Conservation (phyloP, 1,140 invertebrate species). For the Andrena cerasifolii region DNA sequence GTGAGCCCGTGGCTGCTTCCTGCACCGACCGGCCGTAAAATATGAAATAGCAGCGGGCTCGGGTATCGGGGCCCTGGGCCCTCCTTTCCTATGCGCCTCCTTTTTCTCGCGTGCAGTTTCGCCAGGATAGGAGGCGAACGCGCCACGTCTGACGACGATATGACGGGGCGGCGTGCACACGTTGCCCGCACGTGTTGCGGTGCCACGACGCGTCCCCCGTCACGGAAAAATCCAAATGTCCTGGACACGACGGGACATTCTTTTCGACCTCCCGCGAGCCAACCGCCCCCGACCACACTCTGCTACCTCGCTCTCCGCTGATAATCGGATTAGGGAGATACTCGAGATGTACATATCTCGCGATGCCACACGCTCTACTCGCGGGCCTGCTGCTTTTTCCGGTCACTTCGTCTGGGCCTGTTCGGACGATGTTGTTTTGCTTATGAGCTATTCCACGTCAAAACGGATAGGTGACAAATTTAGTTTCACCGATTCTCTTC, state of each 20-base stretch:
- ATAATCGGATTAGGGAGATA: conserved; percentile 39
- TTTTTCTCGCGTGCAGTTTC: not conserved
- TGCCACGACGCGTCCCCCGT: not conserved
- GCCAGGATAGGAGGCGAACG: not conserved
- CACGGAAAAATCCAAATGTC: conserved; percentile 35
- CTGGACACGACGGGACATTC: conserved; percentile 22
- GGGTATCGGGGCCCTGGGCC: not conserved
- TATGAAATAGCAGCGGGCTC: conserved; percentile 55
- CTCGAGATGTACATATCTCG: not conserved
- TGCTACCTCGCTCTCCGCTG: not conserved
- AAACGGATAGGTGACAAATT: too few species aligned
- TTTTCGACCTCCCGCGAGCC: conserved; percentile 27
- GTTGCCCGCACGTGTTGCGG: conserved; percentile 32
- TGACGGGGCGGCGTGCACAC: not conserved
- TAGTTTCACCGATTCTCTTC: too few species aligned
- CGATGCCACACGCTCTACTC: not conserved
- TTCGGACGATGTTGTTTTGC: not conserved
- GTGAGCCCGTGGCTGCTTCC: conserved; percentile 53
- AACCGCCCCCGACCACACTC: not conserved
- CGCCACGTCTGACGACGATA: not conserved
- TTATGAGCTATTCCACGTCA: too few species aligned
- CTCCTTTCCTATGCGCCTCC: not conserved
- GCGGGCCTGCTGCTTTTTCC: not conserved
- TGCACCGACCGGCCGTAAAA: conserved; percentile 56
- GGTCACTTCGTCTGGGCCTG: not conserved